Evolutionary conservation across 2,888 invertebrate species (phyloP), one percentile per base, ranked within the genome.

Genomic region (Drosophila yooni): DNA sequence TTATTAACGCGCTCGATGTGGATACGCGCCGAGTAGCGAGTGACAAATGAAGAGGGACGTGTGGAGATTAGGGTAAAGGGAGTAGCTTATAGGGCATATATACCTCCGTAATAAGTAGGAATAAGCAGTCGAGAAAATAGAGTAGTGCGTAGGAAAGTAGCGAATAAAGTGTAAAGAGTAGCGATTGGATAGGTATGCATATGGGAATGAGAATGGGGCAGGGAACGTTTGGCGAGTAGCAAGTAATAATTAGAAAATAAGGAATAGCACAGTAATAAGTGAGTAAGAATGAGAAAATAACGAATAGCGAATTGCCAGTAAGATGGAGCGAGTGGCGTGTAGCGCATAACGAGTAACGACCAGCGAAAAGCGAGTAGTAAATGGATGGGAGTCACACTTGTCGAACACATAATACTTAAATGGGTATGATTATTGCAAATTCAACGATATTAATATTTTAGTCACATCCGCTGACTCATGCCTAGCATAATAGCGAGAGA

Each of bases 1-100:
- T 88, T 87, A 87, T 88, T 88, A 81, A 88, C 79, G 72, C 76
- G 52, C 46, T 72, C 33, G 13, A 52, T 43, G 50, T 58, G 58
- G n/a, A 36, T 33, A 65, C 54, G 54, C 40, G 40, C 36, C 31
- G 53, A 74, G 72, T 46, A 62, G 53, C 40, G 74, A 51, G 57
- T 27, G 25, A 40, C 25, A 15, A 52, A 46, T 53, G 21, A n/a
- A 33, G 29, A 27, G 36, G 10, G 53, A 25, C 52, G 15, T 34
- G 25, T 25, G 46, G 21, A 5, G 21, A n/a, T 46, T 46, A 46
- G 15, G 25, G 27, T 34, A 33, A 51, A 15, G 13, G 2, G 48
- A 63, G 50, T 46, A 33, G 2, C 33, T 25, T 21, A 56, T 11
- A 11, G 15, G 2, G 18, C 21, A 27, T 27, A 36, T 27, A 31